Evolutionary conservation across 2,113 vertebrate species (phyloP).

Genomic region (Rhipidura dahli): DNA sequence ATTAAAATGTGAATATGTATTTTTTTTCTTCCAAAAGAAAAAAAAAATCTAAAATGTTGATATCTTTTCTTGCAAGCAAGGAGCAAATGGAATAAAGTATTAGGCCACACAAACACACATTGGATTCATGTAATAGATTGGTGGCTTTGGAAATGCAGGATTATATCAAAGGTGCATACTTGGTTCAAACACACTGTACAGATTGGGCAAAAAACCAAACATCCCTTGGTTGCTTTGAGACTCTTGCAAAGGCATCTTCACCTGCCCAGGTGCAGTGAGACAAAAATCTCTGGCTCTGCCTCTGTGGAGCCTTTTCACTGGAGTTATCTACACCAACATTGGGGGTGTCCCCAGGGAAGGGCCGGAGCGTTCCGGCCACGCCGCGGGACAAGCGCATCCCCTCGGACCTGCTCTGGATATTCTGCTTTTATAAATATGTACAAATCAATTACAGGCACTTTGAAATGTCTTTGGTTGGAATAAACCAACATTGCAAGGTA

Average conservation of each 20-base stretch:
- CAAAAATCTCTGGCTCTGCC: constrained; percentile 55
- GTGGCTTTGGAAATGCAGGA: constrained; percentile 72
- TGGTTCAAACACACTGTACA: constrained; percentile 64
- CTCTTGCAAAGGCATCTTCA: constrained; percentile 53
- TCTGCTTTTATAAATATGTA: constrained; percentile 90
- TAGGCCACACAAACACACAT: constrained; percentile 66
- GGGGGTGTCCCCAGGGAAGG: constrained; percentile 37
- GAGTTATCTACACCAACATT: constrained; percentile 48
- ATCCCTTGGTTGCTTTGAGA: constrained; percentile 12
- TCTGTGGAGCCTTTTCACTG: constrained; percentile 42
- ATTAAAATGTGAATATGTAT: constrained; percentile 70
- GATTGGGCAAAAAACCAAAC: constrained; percentile 29
- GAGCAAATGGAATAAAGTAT: constrained; percentile 60
- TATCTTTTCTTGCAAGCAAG: constrained; percentile 73
- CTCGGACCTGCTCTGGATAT: constrained; percentile 74
- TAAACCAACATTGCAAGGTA: constrained; percentile 94
- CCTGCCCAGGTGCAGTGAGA: constrained; percentile 11
- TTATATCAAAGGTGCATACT: constrained; percentile 67
- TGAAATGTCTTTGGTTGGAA: constrained; percentile 99
- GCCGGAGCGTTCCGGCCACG: neutral
- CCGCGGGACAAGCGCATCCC: constrained; percentile 74
- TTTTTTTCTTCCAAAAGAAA: neutral
- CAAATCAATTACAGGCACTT: constrained; percentile 99
- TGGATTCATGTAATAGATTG: constrained; percentile 43
- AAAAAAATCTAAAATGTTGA: constrained; percentile 42